Percentiles rank a stretch among this genome's conserved stretches.
Evolutionary conservation across 2,113 vertebrate species (phyloP).

Genomic region (Lamprotornis superbus): DNA sequence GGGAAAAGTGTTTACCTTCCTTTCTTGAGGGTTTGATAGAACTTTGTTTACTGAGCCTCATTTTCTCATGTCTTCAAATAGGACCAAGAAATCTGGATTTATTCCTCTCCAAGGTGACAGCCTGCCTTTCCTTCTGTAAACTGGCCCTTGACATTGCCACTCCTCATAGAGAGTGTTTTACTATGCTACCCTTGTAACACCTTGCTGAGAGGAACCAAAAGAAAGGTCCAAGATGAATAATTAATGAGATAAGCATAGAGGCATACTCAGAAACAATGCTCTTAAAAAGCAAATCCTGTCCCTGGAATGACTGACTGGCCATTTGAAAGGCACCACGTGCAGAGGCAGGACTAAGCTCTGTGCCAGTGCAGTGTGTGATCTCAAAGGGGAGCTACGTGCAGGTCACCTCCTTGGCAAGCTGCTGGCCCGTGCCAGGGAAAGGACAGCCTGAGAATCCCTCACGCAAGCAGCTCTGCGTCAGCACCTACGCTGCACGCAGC

Average conservation of each 20-base stretch:
- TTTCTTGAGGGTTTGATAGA: background rate
- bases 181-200: background rate
- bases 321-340: background rate
- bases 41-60: background rate
- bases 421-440: background rate
- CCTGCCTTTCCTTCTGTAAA: background rate
- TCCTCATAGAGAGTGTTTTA: background rate
- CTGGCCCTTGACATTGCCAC: rapidly evolving
- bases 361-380: background rate
- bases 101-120: background rate
- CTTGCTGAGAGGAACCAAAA: background rate
- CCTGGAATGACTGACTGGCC: background rate
- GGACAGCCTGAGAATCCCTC: background rate
- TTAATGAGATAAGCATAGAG: background rate
- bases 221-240: background rate
- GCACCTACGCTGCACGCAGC: rapidly evolving
- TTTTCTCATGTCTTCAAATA: background rate
- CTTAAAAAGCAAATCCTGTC: background rate
- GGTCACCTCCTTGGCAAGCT: background rate
- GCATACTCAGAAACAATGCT: rapidly evolving
- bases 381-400: background rate
- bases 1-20: background rate
- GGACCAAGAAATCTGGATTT: background rate
- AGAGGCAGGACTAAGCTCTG: background rate
- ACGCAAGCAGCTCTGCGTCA: background rate